These are phyloP conservation scores for Phyllostomus hastatus DNA, from an alignment of 2,113 vertebrate species.

Conservation along the genomic window DNA sequence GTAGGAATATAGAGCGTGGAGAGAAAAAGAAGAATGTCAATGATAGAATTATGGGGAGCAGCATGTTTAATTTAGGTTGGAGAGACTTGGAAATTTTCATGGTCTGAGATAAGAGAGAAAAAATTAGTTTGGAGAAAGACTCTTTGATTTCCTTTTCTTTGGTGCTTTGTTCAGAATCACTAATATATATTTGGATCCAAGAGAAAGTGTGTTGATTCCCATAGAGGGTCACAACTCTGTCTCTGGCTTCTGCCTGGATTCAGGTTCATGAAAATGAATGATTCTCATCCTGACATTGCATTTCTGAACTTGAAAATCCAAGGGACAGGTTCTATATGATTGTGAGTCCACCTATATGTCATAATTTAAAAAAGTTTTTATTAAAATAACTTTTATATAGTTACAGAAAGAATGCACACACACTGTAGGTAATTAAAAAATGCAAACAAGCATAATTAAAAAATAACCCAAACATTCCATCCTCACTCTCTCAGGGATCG, in stretches of 20 bases:
- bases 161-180: neutral
- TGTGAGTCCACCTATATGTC: neutral
- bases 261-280: neutral
- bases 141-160: neutral
- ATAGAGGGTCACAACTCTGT: neutral
- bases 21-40: neutral
- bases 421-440: neutral
- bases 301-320: conserved; percentile 1
- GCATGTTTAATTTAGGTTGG: neutral
- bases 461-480: neutral
- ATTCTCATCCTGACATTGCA: neutral
- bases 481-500: neutral
- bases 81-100: neutral
- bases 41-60: neutral
- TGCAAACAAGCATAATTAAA: neutral
- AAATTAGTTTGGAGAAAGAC: neutral
- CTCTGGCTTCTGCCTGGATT: neutral
- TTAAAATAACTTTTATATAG: neutral
- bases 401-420: neutral
- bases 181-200: neutral
- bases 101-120: neutral
- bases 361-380: neutral
- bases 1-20: neutral
- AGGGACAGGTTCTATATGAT: neutral
- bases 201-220: neutral